Base-by-base conservation (phyloP, 2,113 vertebrate genomes). In the Macquaria australasica region DNA sequence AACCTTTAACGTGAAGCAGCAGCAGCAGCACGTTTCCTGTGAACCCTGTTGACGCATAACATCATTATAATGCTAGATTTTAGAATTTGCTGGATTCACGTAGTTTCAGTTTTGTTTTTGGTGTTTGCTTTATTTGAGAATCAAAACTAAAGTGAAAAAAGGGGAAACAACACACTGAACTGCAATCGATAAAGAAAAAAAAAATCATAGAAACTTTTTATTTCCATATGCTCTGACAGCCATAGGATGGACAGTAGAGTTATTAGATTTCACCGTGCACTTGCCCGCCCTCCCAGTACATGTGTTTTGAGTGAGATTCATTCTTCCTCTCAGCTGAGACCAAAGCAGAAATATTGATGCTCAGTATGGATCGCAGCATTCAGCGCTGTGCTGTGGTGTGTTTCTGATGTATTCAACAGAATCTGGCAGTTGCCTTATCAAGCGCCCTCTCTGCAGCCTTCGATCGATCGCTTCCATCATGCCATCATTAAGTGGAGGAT, bases 381-480 rank as follows among this genome's bases (percentile, higher is more conserved):
- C 69, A 59, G 89, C 23, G 18, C 25, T 53, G 75, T 28, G 69
- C 80, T 43, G 86, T 25, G 75, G 78, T 56, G 77, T 73, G 83
- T 89, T 91, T 80, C 79, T 91, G 87, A 93, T 84, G 87, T 81
- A 80, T 91, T 89, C 83, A 83, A 87, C 90, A 89, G 73, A 82
- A 88, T 85, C 88, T 81, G 91, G 80, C 87, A 72, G 90, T 63
- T 59, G 83, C 88, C 88, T 89, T 73, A 81, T 90, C 89, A 83
- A 68, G 77, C 79, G 31, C 68, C 37, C 83, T 66, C 82, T 88
- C 77, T 82, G 82, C 86, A 79, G 90, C 84, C 78, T 68, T 7
- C 82, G 34, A 89, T 93, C 85, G 88, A 91, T 90, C 79, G 73
- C 89, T 23, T 92, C 89, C 87, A 92, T 94, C 92, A 91, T 67